Evolutionary conservation across 2,888 invertebrate species (phyloP).

Genomic region (Cremastinae sp.): DNA sequence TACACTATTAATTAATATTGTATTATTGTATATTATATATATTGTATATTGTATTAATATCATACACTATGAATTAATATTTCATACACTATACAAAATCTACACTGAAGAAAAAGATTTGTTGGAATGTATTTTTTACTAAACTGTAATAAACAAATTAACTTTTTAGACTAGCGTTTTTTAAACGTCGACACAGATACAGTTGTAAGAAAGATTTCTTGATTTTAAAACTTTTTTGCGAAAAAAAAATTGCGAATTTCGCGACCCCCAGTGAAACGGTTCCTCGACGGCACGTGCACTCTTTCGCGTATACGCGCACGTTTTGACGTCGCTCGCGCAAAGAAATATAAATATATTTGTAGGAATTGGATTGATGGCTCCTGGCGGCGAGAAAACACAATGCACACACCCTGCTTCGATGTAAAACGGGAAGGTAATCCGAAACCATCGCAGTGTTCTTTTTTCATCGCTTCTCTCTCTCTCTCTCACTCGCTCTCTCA

Average conservation of each 20-base stretch:
- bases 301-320: slow-evolving; percentile 44
- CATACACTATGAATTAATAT: no score
- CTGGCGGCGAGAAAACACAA: slow-evolving; percentile 53
- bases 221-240: no score
- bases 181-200: no score
- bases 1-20: no score
- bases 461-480: neutral
- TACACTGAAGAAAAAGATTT: no score
- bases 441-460: slow-evolving; percentile 53
- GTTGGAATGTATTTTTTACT: no score
- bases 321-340: slow-evolving; percentile 11
- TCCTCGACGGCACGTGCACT: slow-evolving; percentile 50
- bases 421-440: slow-evolving; percentile 60
- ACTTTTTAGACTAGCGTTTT: no score
- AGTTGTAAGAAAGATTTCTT: no score
- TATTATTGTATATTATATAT: no score
- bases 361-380: slow-evolving; percentile 52
- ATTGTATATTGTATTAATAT: no score
- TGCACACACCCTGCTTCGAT: slow-evolving; percentile 14
- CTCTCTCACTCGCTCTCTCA: slow-evolving; percentile 21
- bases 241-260: neutral
- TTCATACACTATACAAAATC: no score
- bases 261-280: slow-evolving; percentile 26
- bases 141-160: no score
- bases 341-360: neutral